Evolutionary conservation across 2,797 vertebrate genomes (phyloP).

Genomic region (Podargus strigoides): DNA sequence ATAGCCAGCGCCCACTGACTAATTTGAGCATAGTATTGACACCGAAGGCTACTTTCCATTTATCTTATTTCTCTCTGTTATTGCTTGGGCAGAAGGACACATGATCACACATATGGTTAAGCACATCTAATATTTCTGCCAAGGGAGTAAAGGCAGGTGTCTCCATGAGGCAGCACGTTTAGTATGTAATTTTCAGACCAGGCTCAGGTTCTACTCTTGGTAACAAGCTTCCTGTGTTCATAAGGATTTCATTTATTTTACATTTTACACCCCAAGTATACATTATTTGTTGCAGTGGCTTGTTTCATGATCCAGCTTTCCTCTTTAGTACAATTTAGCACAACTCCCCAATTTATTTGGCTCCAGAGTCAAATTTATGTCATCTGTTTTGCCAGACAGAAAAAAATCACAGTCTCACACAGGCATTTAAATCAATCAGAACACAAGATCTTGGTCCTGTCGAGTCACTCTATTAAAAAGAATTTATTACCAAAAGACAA

Average conservation of each 20-base stretch:
- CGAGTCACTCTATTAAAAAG: background rate
- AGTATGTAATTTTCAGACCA: background rate
- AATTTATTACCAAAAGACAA: constrained; percentile 21
- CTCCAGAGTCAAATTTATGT: constrained; percentile 31
- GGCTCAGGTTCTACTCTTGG: background rate
- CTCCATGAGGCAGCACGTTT: background rate
- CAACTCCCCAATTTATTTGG: constrained; percentile 29
- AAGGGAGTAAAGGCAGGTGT: background rate
- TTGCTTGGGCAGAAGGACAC: no score
- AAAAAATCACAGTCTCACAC: background rate
- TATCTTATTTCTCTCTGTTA: no score
- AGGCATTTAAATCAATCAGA: constrained; percentile 43
- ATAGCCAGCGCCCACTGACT: no score
- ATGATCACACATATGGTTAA: background rate
- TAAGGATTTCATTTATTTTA: background rate
- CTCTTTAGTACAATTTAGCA: constrained; percentile 22
- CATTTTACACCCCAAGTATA: background rate
- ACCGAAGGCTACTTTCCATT: no score
- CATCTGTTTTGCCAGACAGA: constrained; percentile 6
- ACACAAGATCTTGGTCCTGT: background rate
- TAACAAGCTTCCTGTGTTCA: background rate
- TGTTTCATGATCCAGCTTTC: background rate
- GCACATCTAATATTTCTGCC: background rate
- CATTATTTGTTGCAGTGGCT: background rate
- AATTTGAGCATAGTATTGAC: no score